A percentile compares a stretch with the other conserved stretches of the same genome.
phyloP scores from a whole-genome alignment of 1,140 invertebrate species.

The Aradophagus sp. region DNA sequence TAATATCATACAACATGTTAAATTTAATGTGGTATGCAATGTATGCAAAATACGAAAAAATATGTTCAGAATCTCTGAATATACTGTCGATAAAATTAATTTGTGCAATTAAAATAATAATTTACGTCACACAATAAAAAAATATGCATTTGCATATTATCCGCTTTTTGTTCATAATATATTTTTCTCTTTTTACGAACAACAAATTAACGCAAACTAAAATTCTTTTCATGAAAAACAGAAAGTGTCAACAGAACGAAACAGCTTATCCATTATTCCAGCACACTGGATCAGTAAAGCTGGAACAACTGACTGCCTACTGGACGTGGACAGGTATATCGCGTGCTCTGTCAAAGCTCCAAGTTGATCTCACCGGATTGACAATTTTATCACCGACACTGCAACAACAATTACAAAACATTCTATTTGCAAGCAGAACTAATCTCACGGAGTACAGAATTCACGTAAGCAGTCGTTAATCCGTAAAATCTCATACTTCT shows the following conservation, averaged over 20 bases:
- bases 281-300: conserved; percentile 79
- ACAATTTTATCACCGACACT: conserved; percentile 77
- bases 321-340: conserved; percentile 79
- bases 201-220: too few relatives aligned
- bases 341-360: conserved; percentile 73
- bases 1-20: too few relatives aligned
- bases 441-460: conserved; percentile 82
- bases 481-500: conserved; percentile 7
- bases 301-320: conserved; percentile 78
- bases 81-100: too few relatives aligned
- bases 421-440: conserved; percentile 78
- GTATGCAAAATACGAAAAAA: too few relatives aligned
- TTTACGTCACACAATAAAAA: too few relatives aligned
- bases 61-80: too few relatives aligned
- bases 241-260: conserved; percentile 81
- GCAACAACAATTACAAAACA: conserved; percentile 78
- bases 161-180: too few relatives aligned
- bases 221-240: conserved; percentile 58
- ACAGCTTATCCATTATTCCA: conserved; percentile 83
- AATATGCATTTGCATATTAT: too few relatives aligned
- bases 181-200: too few relatives aligned
- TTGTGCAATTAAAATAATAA: too few relatives aligned
- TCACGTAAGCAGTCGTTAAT: conserved; percentile 54
- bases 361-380: conserved; percentile 70
- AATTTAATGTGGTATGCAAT: too few relatives aligned